Evolutionary conservation across 2,113 vertebrate species (phyloP), one percentile per base, ranked within the genome.

Genomic region (Oryzias woworae): DNA sequence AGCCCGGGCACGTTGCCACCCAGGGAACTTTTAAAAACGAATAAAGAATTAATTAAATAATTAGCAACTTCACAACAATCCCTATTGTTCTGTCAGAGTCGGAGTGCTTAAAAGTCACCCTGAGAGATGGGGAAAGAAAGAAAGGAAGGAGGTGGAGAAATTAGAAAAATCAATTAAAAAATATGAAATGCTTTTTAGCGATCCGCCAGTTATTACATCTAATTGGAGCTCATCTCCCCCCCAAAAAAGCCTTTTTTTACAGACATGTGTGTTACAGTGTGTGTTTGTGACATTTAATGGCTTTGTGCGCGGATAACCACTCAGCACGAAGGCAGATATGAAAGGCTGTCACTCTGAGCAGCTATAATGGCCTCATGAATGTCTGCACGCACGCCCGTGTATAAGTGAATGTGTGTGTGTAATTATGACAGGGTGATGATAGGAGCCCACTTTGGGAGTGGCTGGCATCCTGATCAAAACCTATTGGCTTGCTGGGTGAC

Each of bases 11-110:
- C 83, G 78, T 87, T 67, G 82, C 82, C 88, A 82, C 75, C 80
- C 82, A 78, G 69, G 84, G 84, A 84, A 87, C 85, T 83, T 89
- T 90, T 89, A 88, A 85, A 92, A 91, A 91, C 91, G 92, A 93
- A 92, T 87, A 91, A 88, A 90, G 77, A 90, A 91, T 90, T 87
- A 77, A 92, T 90, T 89, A 90, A 92, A 92, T 90, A 92, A 89
- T 87, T 87, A 88, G 85, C 81, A 85, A 86, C 83, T 84, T 75
- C 81, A 88, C 87, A 89, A 90, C 83, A 89, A 87, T 89, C 85
- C 86, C 82, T 74, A 91, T 92, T 92, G 87, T 90, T 87, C 87
- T 86, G 86, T 91, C 91, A 92, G 81, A 90, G 90, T 55, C 68
- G 1, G 41, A 83, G 78, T 26, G 80, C 82, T 89, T 83, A 86